Conservation (phyloP, 2,797 vertebrate species). For the Dipus sagitta region DNA sequence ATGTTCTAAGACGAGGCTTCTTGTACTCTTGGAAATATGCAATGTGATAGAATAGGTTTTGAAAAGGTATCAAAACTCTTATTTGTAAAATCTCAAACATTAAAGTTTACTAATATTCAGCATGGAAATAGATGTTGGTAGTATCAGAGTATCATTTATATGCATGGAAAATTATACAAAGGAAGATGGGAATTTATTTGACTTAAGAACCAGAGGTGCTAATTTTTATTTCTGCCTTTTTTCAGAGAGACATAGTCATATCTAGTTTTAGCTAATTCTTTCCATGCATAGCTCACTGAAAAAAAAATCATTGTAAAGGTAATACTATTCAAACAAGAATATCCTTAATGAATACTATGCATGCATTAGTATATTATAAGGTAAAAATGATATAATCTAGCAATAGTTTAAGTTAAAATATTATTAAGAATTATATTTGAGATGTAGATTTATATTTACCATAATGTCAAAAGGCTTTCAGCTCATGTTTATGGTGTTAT, state of each 20-base stretch:
- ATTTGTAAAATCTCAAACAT: neutral
- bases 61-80: slow-evolving; percentile 25
- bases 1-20: neutral
- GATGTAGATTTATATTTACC: slow-evolving; percentile 43
- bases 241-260: neutral
- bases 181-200: slow-evolving; percentile 29
- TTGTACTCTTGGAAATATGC: neutral
- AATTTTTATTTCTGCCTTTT: slow-evolving; percentile 47
- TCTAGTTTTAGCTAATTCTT: slow-evolving; percentile 47
- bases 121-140: neutral
- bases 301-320: slow-evolving; percentile 25
- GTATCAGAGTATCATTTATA: slow-evolving; percentile 23
- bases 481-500: neutral
- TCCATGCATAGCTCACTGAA: neutral
- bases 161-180: slow-evolving; percentile 40
- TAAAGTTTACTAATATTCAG: slow-evolving; percentile 43
- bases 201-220: slow-evolving; percentile 55
- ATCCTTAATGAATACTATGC: neutral
- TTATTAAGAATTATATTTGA: slow-evolving; percentile 52
- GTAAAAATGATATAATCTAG: slow-evolving; percentile 52
- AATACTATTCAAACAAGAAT: slow-evolving; percentile 48
- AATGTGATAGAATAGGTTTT: neutral
- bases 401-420: slow-evolving; percentile 36
- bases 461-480: neutral
- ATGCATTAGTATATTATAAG: slow-evolving; percentile 14